Percentiles rank a stretch among this genome's conserved stretches.
Evolutionary conservation across 2,888 invertebrate genomes (phyloP).

Genomic region (Platycnemis pennipes): DNA sequence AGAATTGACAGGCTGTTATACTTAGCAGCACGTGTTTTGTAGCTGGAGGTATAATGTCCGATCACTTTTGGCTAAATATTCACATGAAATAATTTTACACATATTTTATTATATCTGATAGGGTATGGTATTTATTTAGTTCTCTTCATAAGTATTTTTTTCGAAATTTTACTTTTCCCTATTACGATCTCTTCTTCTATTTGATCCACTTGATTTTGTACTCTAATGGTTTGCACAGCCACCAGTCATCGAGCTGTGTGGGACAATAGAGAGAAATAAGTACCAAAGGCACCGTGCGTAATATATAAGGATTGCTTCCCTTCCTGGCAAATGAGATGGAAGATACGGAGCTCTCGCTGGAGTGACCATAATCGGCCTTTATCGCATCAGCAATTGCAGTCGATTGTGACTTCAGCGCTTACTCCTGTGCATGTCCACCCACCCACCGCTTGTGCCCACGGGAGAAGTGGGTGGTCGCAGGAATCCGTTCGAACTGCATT

Average conservation of each 20-base stretch:
- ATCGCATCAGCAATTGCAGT: conserved; percentile 54
- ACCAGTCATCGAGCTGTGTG: neutral
- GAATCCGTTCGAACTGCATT: neutral
- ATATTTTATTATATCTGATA: too few relatives aligned
- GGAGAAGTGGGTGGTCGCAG: conserved; percentile 48
- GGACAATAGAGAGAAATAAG: neutral
- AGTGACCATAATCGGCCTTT: conserved; percentile 33
- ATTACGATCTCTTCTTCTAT: too few relatives aligned
- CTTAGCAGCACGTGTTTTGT: too few relatives aligned
- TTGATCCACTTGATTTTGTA: too few relatives aligned
- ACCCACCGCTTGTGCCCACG: neutral
- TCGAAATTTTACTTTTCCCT: too few relatives aligned
- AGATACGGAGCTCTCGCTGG: neutral
- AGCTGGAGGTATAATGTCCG: too few relatives aligned
- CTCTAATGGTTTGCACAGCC: too few relatives aligned
- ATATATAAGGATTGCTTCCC: neutral
- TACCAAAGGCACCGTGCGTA: neutral
- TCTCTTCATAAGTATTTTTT: too few relatives aligned
- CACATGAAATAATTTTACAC: too few relatives aligned
- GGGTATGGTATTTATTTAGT: too few relatives aligned
- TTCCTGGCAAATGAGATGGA: conserved; percentile 37
- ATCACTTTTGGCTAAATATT: too few relatives aligned
- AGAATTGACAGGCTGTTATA: too few relatives aligned
- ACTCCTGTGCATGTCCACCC: neutral
- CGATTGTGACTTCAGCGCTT: conserved; percentile 23